A percentile compares a stretch with the other conserved stretches of the same genome.
phyloP scores from a whole-genome alignment of 2,888 invertebrate genomes.

The Brenthis ino region DNA sequence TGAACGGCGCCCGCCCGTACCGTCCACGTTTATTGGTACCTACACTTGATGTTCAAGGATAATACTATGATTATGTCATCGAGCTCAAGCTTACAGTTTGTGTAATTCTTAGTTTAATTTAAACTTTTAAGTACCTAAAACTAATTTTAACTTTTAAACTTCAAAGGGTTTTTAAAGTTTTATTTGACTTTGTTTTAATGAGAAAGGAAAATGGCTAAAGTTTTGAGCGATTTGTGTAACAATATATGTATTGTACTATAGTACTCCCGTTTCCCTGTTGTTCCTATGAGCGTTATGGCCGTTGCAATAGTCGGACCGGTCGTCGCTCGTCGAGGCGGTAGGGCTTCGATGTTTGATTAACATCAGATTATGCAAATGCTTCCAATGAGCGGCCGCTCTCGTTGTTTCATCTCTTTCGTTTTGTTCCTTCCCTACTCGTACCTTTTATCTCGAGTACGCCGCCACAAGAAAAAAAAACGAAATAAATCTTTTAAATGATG shows the following conservation, averaged over 20 bases:
- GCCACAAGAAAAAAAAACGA: slow-evolving; percentile 71
- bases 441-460: slow-evolving; percentile 77
- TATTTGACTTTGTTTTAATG: too few relatives aligned
- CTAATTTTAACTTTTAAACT: neutral
- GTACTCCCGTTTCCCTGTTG: slow-evolving; percentile 5
- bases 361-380: slow-evolving; percentile 82
- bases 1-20: slow-evolving; percentile 50
- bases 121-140: neutral
- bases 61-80: slow-evolving; percentile 63
- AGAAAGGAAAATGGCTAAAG: too few relatives aligned
- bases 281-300: slow-evolving; percentile 19
- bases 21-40: slow-evolving; percentile 56
- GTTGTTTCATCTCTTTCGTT: slow-evolving; percentile 73
- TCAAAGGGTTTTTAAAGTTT: too few relatives aligned
- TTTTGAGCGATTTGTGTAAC: neutral
- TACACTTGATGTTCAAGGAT: slow-evolving; percentile 69
- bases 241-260: neutral
- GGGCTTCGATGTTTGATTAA: slow-evolving; percentile 75
- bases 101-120: neutral
- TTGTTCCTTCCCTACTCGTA: slow-evolving; percentile 67
- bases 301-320: slow-evolving; percentile 41
- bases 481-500: slow-evolving; percentile 58
- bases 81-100: slow-evolving; percentile 35
- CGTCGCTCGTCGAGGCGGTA: slow-evolving; percentile 48
- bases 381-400: slow-evolving; percentile 76